phyloP scores from a whole-genome alignment of 2,888 invertebrate genomes.

The Xylota segnis region DNA sequence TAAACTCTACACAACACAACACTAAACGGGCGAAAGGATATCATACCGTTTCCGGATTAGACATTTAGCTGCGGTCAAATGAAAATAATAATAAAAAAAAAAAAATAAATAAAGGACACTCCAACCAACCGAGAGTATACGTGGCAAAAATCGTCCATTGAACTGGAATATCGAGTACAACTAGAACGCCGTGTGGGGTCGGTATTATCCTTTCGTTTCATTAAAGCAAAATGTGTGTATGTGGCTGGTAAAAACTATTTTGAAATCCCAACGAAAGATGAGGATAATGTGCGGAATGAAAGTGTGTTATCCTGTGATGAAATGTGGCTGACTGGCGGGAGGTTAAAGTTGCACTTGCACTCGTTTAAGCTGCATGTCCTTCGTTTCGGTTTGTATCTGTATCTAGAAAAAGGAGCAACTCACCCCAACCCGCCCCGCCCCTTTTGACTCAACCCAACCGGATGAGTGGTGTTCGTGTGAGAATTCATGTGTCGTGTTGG shows the following conservation, averaged over 20 bases:
- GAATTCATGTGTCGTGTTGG: constrained; percentile 27
- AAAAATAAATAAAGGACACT: constrained; percentile 53
- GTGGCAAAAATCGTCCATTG: constrained; percentile 73
- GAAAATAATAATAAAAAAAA: constrained; percentile 43
- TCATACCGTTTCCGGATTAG: constrained; percentile 53
- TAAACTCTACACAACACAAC: constrained; percentile 20
- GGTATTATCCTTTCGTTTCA: constrained; percentile 54
- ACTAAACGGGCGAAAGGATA: constrained; percentile 53
- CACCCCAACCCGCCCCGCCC: background rate
- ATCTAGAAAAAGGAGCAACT: background rate
- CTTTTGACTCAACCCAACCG: background rate
- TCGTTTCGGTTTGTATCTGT: constrained; percentile 13
- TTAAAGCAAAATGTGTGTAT: constrained; percentile 34
- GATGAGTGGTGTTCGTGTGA: constrained; percentile 51
- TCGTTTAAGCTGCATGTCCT: constrained; percentile 54
- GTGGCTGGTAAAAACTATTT: constrained; percentile 21
- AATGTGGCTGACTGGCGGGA: constrained; percentile 57
- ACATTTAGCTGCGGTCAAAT: constrained; percentile 60
- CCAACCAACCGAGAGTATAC: constrained; percentile 25
- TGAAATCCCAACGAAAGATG: constrained; percentile 51
- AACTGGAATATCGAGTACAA: constrained; percentile 67
- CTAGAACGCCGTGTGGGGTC: constrained; percentile 3
- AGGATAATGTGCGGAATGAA: constrained; percentile 66
- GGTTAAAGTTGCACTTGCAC: constrained; percentile 67
- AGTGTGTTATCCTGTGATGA: constrained; percentile 72